Base-by-base conservation (phyloP, 2,888 invertebrate species). In the Belgica antarctica region DNA sequence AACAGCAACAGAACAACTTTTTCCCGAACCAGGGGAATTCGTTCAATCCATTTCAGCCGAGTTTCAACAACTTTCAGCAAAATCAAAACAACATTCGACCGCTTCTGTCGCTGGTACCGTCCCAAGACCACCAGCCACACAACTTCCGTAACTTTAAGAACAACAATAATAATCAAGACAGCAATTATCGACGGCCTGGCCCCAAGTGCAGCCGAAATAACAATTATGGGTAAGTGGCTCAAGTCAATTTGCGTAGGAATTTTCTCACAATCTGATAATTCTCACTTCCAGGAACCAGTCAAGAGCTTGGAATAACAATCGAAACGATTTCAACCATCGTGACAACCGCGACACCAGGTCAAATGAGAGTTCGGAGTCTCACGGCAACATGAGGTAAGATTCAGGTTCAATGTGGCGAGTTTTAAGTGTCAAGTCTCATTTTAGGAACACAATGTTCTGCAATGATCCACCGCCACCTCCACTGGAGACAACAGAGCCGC, bases 91-190 rank as follows among this genome's bases (percentile, higher is more conserved):
- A 22, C 12, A 52, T 52, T 52, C 52, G 52, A 3, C 52, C 52
- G 17, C 22, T 52, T 17, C 22, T 52, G 2, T 7, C 12, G 4
- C 52, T 52, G 17, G n/a, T n/a, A n/a, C 52, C 52, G 4, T 4
- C 5, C 1, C 2, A 7, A 5, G n/a, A 52, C 15, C 41, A 41
- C 12, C 2, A 41, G 10, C n/a, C 12, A 10, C 41, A 41, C 10
- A 41, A 41, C 10, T 52, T 52, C 12, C 52, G 52, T 3, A 52
- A 52, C 4, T n/a, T n/a, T 2, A n/a, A 5, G n/a, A 52, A 22
- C 17, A 52, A 52, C n/a, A 52, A 52, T 17, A 7, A 52, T n/a
- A 52, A 52, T n/a, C 41, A 41, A 41, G 41, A 41, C n/a, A 31
- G 34, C 12, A 22, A 52, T 10, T 52, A 52, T 22, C 52, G 52